phyloP scores from a whole-genome alignment of 2,888 invertebrate species.

The Epistrophe grossulariae region DNA sequence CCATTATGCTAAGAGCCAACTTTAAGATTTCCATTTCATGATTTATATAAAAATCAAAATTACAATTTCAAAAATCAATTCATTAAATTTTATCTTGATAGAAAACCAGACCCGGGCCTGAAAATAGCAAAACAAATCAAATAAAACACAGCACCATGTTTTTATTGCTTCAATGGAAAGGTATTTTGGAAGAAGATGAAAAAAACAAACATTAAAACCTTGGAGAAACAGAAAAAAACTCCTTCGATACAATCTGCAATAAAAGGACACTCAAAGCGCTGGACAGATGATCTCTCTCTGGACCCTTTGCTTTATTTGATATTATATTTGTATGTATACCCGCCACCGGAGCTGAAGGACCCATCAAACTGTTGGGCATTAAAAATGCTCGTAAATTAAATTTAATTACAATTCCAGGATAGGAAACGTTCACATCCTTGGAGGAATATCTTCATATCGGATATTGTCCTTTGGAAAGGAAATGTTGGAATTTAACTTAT shows the following conservation, averaged over 20 bases:
- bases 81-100: too few species aligned
- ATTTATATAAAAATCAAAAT: too few species aligned
- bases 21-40: too few species aligned
- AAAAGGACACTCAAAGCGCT: slow-evolving; percentile 56
- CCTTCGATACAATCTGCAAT: slow-evolving; percentile 63
- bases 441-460: not conserved
- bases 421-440: slow-evolving; percentile 1
- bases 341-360: slow-evolving; percentile 15
- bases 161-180: slow-evolving; percentile 12
- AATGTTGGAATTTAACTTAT: slow-evolving; percentile 8
- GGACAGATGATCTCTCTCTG: slow-evolving; percentile 33
- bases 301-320: slow-evolving; percentile 4
- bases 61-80: too few species aligned
- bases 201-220: slow-evolving; percentile 42
- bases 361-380: slow-evolving; percentile 59
- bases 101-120: not conserved
- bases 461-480: slow-evolving; percentile 2
- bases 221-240: slow-evolving; percentile 22
- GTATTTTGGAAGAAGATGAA: not conserved
- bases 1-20: too few species aligned
- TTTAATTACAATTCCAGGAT: slow-evolving; percentile 63
- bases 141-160: slow-evolving; percentile 26
- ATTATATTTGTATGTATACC: not conserved
- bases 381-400: slow-evolving; percentile 74
- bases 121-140: slow-evolving; percentile 16